Base-by-base conservation (phyloP, 2,797 vertebrate species). In the Rallus crepitans region DNA sequence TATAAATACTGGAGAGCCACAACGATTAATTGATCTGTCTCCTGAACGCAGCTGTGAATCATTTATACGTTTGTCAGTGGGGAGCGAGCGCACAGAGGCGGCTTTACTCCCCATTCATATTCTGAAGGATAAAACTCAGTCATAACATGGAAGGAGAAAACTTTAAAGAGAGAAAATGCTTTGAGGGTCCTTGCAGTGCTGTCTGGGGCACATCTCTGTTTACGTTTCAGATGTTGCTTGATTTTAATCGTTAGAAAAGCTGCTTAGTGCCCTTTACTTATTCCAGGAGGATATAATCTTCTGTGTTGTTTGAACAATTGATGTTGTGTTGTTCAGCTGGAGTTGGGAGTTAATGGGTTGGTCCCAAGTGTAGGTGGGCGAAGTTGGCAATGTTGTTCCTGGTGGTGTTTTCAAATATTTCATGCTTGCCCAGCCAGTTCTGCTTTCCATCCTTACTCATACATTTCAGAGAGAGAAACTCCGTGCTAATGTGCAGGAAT, bases 21-120 rank as follows among this genome's bases (percentile, higher is more conserved):
- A 95, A 61, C 56, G 92, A 97, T 97, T 97, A 96, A 98, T 97
- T 97, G 92, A 96, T 96, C 94, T 81, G 57, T 76, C 81, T 97
- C 78, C 86, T 85, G 93, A 95, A 91, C 33, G 65, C 90, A 75
- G 80, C 95, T 87, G 91, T 98, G 97, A 97, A 96, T 98, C 96
- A 96, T 94, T 97, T 96, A 92, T 93, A 65, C 10, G 2, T 96
- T 94, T 92, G 90, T 95, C 91, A 94, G 93, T 90, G 95, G 85
- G 91, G 78, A 96, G 89, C 59, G 61, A 83, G 93, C n/a, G 70
- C 94, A 63, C 70, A 66, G 94, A 42, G 75, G 48, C 42, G 2
- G 40, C 55, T 89, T 77, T 71, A 16, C 52, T 85, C 55, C 45
- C 82, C 89, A 75, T 96, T 97, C 94, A 69, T 94, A 88, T 85